A percentile compares a stretch with the other conserved stretches of the same genome.
Evolutionary conservation across 2,888 invertebrate species (phyloP).

Genomic region (Sympetrum striolatum): DNA sequence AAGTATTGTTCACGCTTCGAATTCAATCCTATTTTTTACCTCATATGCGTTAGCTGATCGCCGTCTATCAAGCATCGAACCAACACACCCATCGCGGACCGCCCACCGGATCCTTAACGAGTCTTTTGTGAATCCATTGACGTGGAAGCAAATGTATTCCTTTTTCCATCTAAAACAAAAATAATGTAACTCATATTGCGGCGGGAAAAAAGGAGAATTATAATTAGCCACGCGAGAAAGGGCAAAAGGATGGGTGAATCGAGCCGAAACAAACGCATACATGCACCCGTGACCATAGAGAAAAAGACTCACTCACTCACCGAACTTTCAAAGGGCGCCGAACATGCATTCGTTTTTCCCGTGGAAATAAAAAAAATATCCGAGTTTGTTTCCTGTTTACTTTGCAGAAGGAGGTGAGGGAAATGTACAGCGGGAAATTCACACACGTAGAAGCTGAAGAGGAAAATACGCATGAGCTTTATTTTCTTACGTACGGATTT

Average conservation of each 20-base stretch:
- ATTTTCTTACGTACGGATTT: not conserved
- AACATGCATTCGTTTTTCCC: not conserved
- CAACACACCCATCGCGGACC: too few relatives aligned
- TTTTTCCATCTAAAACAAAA: too few relatives aligned
- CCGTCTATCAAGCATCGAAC: too few relatives aligned
- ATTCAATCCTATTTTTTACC: too few relatives aligned
- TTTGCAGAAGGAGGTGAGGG: not conserved
- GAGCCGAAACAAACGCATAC: not conserved
- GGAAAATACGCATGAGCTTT: not conserved
- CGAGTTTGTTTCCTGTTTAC: not conserved
- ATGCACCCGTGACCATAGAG: not conserved
- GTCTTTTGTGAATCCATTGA: too few relatives aligned
- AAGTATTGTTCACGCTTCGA: too few relatives aligned
- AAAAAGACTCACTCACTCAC: not conserved
- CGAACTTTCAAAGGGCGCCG: not conserved
- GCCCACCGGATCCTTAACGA: too few relatives aligned
- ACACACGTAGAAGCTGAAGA: not conserved
- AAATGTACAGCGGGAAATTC: not conserved
- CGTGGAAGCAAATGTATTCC: too few relatives aligned
- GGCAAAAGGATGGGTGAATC: not conserved
- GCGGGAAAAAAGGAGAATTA: not conserved
- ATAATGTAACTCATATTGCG: too few relatives aligned
- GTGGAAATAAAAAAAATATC: not conserved
- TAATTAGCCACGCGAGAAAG: not conserved
- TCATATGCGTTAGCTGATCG: too few relatives aligned